Evolutionary conservation across 2,888 invertebrate species (phyloP), one percentile per base, ranked within the genome.

Genomic region (Torymus tubicola): DNA sequence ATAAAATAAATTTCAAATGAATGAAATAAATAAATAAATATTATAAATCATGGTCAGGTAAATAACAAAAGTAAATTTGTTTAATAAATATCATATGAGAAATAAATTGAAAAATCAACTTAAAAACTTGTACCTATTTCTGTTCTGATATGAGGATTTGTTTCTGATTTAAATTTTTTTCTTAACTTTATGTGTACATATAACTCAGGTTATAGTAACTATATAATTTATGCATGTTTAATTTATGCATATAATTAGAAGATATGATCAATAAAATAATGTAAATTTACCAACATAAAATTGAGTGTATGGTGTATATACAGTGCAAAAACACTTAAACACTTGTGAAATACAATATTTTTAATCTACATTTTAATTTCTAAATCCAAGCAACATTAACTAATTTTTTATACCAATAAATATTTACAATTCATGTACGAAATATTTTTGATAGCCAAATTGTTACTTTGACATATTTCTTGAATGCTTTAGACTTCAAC

Each of bases 1-100:
- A 86, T 81, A 74, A 83, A 82, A 84, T 42, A 42, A 55, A 81
- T 81, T 78, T 73, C 63, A 82, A 82, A 55, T 58, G 52, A 52
- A 74, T 72, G n/a, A 57, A 81, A 76, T 77, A 4, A 50, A 42
- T 67, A 82, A 83, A 75, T 68, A 57, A 61, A 80, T 73, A 65
- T 68, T 82, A 64, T 81, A 81, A 82, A 69, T 77, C 63, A 72
- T 31, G 0, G 16, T 55, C n/a, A 52, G 70, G 21, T 55, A 70
- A 73, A 21, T 50, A 57, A 64, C 53, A 5, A 67, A 14, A 68
- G 31, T 21, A 72, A 67, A 68, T 21, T 67, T 18, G 50, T 31
- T 18, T 72, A n/a, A 64, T 57, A 52, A 69, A 42, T 31, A 18
- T 18, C 42, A 14, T 12, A 68, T 13, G 13, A 71, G 42, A 42